Percentiles rank a stretch among this genome's conserved stretches.
Evolutionary conservation across 2,888 invertebrate genomes (phyloP).

Genomic region (Brassicogethes aeneus): DNA sequence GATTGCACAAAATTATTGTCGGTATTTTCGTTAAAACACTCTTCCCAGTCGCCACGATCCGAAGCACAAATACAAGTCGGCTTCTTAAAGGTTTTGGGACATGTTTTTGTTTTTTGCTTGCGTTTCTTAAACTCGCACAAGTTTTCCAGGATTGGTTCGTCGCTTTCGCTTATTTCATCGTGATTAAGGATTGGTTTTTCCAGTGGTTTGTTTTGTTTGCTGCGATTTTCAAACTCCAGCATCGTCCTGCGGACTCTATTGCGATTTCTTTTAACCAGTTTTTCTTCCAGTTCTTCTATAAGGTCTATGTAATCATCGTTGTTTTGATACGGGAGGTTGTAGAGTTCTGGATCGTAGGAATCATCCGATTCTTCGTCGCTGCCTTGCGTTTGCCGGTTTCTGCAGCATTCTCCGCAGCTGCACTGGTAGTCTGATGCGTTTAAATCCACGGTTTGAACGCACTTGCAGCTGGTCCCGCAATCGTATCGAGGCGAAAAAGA

Average conservation of each 20-base stretch:
- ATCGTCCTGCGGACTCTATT: constrained; percentile 34
- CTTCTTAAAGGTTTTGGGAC: too few species aligned
- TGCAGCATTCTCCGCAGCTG: neutral
- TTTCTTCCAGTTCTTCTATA: constrained; percentile 36
- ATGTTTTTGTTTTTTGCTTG: too few species aligned
- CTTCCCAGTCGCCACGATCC: too few species aligned
- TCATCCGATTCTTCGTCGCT: neutral
- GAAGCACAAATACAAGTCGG: too few species aligned
- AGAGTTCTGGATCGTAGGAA: constrained; percentile 14
- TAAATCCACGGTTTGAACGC: neutral
- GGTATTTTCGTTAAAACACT: too few species aligned
- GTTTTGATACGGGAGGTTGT: constrained; percentile 35
- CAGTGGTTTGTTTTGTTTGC: constrained; percentile 33
- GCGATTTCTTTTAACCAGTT: constrained; percentile 33
- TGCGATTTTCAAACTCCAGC: constrained; percentile 34
- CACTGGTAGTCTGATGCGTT: neutral
- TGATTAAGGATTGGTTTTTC: constrained; percentile 29
- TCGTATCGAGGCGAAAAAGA: too few species aligned
- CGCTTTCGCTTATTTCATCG: constrained; percentile 23
- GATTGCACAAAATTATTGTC: too few species aligned
- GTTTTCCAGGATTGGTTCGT: constrained; percentile 21
- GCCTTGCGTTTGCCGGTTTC: neutral
- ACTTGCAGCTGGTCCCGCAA: too few species aligned
- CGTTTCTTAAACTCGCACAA: neutral
- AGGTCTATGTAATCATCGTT: constrained; percentile 34